Evolutionary conservation across 2,113 vertebrate species (phyloP), one percentile per base, ranked within the genome.

Genomic region (Micromys minutus): DNA sequence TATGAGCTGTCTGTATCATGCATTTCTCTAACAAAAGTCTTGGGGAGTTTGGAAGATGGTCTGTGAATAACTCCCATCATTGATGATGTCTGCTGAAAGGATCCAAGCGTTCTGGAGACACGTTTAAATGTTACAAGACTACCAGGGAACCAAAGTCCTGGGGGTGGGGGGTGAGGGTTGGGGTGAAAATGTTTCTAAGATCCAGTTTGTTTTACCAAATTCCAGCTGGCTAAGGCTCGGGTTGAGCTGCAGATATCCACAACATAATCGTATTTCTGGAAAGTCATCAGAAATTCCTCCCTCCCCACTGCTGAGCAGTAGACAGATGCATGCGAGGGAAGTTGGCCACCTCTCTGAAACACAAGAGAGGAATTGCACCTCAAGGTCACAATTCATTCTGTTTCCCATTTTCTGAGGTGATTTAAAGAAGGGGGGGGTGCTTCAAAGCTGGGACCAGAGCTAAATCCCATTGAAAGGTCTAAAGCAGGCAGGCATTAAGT

Each of bases 381-480:
- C 57, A 91, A 91, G 93, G 77, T 95, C 69, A 74, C 76, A 77
- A 71, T 71, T 61, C 75, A 50, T 61, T 93, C 88, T 90, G 22
- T 55, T 95, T 95, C 80, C 89, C 59, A 45, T 1, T 57, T 88
- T 94, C 93, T 93, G 10, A 61, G 52, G 87, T 85, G 89, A 76
- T 57, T 83, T 91, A 88, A 55, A 83, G 89, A 87, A 88, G 22
- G 39, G 39, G 42, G 42, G 39, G 39, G 45, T 3, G 39, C 89
- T 96, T 95, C 75, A 59, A 93, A 94, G 36, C 50, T 67, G 89
- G 71, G n/a, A 85, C 47, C 65, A 84, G 17, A 76, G 42, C 71
- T 57, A 67, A 95, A 36, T 59, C 39, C 72, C 79, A 92, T 13
- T 89, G 93, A 97, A 94, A 87, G 95, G 45, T 83, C 84, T 95